These are phyloP conservation scores for Eospalax fontanierii DNA, from an alignment of 2,797 vertebrate genomes.

Conservation along the genomic window DNA sequence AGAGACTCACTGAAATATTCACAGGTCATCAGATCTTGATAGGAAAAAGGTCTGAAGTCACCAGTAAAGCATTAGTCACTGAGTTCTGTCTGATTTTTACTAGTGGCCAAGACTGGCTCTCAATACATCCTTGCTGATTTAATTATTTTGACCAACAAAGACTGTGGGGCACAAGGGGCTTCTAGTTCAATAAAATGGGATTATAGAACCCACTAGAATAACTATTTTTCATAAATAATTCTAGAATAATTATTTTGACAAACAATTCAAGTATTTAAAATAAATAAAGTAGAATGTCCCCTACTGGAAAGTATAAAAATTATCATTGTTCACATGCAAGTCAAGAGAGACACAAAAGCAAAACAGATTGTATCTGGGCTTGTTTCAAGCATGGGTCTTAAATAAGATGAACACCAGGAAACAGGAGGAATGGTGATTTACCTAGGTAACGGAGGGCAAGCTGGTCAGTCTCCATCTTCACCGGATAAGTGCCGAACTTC, in stretches of 20 bases:
- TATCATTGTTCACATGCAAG: conserved; percentile 29
- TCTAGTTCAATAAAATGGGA: conserved; percentile 39
- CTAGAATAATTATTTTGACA: conserved; percentile 21
- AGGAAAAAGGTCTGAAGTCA: conserved; percentile 22
- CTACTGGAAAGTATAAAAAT: conserved; percentile 19
- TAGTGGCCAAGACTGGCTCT: not conserved
- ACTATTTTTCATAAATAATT: conserved; percentile 36
- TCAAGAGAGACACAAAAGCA: conserved; percentile 27
- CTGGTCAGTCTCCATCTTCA: not conserved
- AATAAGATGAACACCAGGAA: not conserved
- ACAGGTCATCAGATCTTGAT: not conserved
- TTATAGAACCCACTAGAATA: not conserved
- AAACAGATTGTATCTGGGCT: not conserved
- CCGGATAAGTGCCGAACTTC: too few species aligned
- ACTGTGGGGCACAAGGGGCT: not conserved
- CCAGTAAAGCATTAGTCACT: not conserved
- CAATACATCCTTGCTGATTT: conserved; percentile 4
- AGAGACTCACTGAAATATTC: not conserved
- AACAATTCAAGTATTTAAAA: conserved; percentile 38
- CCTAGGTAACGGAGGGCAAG: not conserved
- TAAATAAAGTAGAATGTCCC: not conserved
- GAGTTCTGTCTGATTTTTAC: conserved; percentile 17
- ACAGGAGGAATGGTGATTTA: not conserved
- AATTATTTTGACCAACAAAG: conserved; percentile 68
- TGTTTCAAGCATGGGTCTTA: not conserved